Evolutionary conservation across 2,888 invertebrate genomes (phyloP), one percentile per base, ranked within the genome.

Genomic region (Odontothrips loti): DNA sequence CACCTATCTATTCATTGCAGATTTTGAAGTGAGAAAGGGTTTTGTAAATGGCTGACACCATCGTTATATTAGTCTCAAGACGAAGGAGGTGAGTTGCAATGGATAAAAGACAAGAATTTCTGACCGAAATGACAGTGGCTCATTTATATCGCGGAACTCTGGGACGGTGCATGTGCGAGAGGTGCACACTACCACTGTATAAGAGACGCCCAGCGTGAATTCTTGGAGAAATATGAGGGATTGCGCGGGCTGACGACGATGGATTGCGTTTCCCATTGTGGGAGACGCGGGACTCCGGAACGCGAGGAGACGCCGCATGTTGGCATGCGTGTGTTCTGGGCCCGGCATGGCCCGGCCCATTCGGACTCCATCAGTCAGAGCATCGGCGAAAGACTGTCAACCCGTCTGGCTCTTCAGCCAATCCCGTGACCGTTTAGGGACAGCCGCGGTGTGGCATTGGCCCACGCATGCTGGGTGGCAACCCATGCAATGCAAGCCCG

Each of bases 161-260:
- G n/a, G 68, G 23, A n/a, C 6, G 23, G 23, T 23, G 23, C 68
- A n/a, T n/a, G n/a, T n/a, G 34, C 34, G 34, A 2, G 34, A 43
- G 34, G 34, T 43, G 34, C 34, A 43, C 34, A 43, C 34, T 4
- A 6, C 34, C 34, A 43, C 34, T 43, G 6, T 43, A 43, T 43
- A 6, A 43, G 34, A 43, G 34, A 43, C 3, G 23, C 23, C 23
- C 68, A 1, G 27, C 11, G 68, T 27, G 68, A 75, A 27, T 75
- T 75, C 68, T 75, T 8, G 68, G 12, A 75, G 68, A 75, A 75
- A 75, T 27, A 75, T 75, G 68, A 75, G 68, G 23, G 68, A 75
- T 75, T 23, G 68, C 27, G 27, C 58, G 58, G n/a, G 10, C 20
- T 6, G 58, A 15, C 23, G 1, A 27, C 68, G 68, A 75, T 75